Percentiles rank a stretch among this genome's conserved stretches.
Evolutionary conservation across 2,797 vertebrate genomes (phyloP).

Genomic region (Falco concolor): DNA sequence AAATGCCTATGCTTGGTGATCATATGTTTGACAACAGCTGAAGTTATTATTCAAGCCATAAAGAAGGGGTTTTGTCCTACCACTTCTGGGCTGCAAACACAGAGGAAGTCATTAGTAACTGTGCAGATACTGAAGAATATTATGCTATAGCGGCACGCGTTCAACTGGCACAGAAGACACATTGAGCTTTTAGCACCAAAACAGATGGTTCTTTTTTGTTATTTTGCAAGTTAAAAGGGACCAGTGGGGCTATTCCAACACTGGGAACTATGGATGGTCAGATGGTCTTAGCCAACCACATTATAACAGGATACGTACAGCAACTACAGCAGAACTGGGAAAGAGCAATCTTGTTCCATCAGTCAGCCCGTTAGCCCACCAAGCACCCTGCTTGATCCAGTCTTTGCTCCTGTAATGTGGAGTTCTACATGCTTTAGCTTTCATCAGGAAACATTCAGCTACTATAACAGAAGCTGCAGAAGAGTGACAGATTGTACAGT

Average conservation of each 20-base stretch:
- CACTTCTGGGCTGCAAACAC: neutral
- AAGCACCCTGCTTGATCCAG: neutral
- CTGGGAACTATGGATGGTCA: fast-evolving
- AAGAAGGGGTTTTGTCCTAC: neutral
- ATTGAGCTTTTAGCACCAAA: neutral
- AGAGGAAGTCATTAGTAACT: neutral
- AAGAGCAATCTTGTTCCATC: neutral
- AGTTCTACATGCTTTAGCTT: neutral
- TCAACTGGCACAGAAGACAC: neutral
- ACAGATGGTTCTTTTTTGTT: neutral
- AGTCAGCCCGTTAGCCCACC: neutral
- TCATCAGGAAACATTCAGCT: neutral
- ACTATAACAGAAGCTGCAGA: neutral
- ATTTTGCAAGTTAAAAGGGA: neutral
- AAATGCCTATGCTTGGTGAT: neutral
- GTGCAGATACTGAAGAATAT: neutral
- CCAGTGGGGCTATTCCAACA: neutral
- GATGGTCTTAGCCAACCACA: neutral
- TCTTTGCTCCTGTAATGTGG: neutral
- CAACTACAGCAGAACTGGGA: neutral
- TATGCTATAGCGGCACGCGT: fast-evolving
- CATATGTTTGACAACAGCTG: neutral
- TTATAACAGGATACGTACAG: neutral
- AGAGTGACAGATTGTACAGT: conserved; percentile 17
- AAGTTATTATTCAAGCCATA: neutral